Evolutionary conservation across 2,888 invertebrate genomes (phyloP), one percentile per base, ranked within the genome.

Genomic region (Phyllotreta striolata): DNA sequence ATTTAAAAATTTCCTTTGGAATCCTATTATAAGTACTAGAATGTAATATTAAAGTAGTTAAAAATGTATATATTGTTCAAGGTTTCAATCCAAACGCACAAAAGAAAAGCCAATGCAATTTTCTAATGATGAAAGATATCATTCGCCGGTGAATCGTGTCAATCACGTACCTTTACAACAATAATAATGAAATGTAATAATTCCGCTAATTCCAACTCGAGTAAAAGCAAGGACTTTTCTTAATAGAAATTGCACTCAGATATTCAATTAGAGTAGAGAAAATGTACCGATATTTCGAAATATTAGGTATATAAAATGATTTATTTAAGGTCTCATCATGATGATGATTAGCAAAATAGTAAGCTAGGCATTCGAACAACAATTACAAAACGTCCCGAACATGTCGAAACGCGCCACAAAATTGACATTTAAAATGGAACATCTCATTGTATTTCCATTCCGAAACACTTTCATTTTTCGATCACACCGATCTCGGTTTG

Each of bases 341-440:
- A 24, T 4, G 24, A 24, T 24, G 24, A 24, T 24, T 24, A 24
- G 24, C 24, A 4, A 24, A 24, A 24, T 24, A 24, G 24, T n/a
- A n/a, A n/a, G n/a, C n/a, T n/a, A 24, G 24, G 24, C 24, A 24
- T 24, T 24, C 24, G 2, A 4, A 24, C n/a, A n/a, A 4, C 4
- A 24, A 24, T 24, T 24, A 24, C 24, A 24, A 24, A 24, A 24
- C 24, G 24, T 24, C 24, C 24, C 24, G 24, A 24, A 24, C 24
- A 24, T 37, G 52, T 52, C 52, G 38, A 24, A 24, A 24, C 24
- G 52, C 39, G 66, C 64, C 69, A 69, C 67, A 70, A 69, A 69
- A 68, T 72, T 70, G 72, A 72, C 70, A 72, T 70, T 72, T 70
- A 72, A 63, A 66, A 24, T 24, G 67, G 66, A 68, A 67, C 69